These are phyloP conservation scores for Steinernema hermaphroditum DNA, from an alignment of 2,888 invertebrate genomes.

Conservation along the genomic window DNA sequence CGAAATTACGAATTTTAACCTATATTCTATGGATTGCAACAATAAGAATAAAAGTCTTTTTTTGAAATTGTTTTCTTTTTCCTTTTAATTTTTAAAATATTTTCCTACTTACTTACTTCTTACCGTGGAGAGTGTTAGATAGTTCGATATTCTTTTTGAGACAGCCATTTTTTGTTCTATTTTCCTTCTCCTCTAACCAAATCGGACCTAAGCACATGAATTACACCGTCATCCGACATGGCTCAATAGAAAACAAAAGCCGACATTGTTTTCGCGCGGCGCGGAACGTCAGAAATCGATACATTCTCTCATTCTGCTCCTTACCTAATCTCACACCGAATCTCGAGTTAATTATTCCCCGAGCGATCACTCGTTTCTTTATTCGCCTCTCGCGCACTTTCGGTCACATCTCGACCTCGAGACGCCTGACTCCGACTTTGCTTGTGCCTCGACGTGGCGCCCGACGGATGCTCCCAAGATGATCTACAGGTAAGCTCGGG, in stretches of 20 bases:
- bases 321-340: neutral
- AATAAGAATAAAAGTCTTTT: no score
- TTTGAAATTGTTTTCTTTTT: no score
- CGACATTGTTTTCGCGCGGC: neutral
- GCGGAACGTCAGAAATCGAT: neutral
- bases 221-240: no score
- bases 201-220: no score
- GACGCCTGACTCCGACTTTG: neutral
- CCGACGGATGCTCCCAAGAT: neutral
- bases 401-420: neutral
- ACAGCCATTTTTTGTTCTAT: no score
- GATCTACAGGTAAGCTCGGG: slow-evolving; percentile 27
- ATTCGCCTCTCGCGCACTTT: neutral
- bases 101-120: no score
- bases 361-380: neutral
- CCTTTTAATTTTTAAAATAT: no score
- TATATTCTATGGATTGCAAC: no score
- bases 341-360: slow-evolving; percentile 15
- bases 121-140: no score
- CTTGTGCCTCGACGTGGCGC: neutral
- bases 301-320: neutral
- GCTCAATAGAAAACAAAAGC: neutral
- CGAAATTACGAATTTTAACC: no score
- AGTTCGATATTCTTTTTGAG: no score
- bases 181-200: no score